phyloP scores from a whole-genome alignment of 2,888 invertebrate species.

The Andrena minutula region DNA sequence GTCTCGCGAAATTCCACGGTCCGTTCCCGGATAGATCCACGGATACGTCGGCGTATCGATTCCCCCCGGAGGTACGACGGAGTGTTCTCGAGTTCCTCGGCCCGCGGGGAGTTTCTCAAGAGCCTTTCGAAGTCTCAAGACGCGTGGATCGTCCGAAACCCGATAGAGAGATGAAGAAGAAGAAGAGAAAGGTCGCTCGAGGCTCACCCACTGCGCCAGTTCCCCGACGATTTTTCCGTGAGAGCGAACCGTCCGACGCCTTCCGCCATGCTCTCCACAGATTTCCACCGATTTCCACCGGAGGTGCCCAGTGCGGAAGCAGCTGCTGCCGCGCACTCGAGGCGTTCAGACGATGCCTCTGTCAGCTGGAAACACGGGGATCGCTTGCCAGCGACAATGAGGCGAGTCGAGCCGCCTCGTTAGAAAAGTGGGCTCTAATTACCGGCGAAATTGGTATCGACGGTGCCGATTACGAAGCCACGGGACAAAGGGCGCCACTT shows the following conservation, averaged over 20 bases:
- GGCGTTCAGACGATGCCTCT: slow-evolving; percentile 17
- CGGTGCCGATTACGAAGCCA: slow-evolving; percentile 60
- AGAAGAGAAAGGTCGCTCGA: slow-evolving; percentile 31
- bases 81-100: slow-evolving; percentile 62
- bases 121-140: slow-evolving; percentile 69
- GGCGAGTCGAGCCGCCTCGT: slow-evolving; percentile 29
- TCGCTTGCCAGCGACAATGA: slow-evolving; percentile 16
- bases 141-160: slow-evolving; percentile 56
- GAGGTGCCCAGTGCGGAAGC: not conserved
- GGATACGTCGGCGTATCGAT: slow-evolving; percentile 66
- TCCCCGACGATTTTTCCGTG: slow-evolving; percentile 36
- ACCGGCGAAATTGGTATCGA: slow-evolving; percentile 64
- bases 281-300: slow-evolving; percentile 5
- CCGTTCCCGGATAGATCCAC: slow-evolving; percentile 46
- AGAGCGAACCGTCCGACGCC: not conserved
- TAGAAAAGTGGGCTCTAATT: slow-evolving; percentile 64
- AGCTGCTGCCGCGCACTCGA: not conserved
- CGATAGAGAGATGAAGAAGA: not conserved
- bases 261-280: not conserved
- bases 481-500: slow-evolving; percentile 49
- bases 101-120: slow-evolving; percentile 55
- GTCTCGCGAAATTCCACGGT: slow-evolving; percentile 57
- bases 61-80: slow-evolving; percentile 30
- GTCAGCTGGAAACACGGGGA: slow-evolving; percentile 31
- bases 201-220: slow-evolving; percentile 47